Evolutionary conservation across 2,113 vertebrate genomes (phyloP).

Genomic region (Dipodomys stephensi): DNA sequence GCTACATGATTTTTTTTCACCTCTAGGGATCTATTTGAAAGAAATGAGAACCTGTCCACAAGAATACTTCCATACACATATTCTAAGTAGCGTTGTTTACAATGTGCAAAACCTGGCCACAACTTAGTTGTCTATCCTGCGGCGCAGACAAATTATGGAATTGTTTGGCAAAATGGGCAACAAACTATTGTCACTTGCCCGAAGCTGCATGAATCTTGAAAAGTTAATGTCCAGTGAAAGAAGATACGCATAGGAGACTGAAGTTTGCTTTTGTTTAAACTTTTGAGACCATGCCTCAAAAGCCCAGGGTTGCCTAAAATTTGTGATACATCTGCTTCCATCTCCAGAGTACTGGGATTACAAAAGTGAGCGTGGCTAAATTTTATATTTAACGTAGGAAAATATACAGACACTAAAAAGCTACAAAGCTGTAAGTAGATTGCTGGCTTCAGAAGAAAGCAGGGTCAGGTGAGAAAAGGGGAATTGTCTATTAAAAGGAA

Average conservation of each 20-base stretch:
- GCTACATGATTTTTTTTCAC: background rate
- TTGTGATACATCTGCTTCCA: too few relatives aligned
- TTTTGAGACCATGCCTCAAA: too few relatives aligned
- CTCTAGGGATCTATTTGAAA: background rate
- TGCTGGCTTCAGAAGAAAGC: background rate
- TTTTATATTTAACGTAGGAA: background rate
- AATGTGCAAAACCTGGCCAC: background rate
- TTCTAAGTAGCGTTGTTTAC: background rate
- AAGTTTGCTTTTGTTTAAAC: too few relatives aligned
- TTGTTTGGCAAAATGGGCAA: background rate
- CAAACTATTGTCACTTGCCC: background rate
- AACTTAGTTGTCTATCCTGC: background rate
- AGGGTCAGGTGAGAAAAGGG: accelerated
- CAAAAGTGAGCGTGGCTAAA: background rate
- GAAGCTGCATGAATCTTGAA: background rate
- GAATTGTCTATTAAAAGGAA: background rate
- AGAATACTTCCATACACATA: background rate
- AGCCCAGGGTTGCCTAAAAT: too few relatives aligned
- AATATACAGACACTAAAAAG: background rate
- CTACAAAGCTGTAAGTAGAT: background rate
- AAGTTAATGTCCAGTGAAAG: background rate
- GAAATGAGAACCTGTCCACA: background rate
- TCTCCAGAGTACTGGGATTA: too few relatives aligned
- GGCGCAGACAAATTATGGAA: background rate
- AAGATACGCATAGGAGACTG: background rate